Conservation (phyloP, 2,113 vertebrate species). For the Brachirus orientalis region DNA sequence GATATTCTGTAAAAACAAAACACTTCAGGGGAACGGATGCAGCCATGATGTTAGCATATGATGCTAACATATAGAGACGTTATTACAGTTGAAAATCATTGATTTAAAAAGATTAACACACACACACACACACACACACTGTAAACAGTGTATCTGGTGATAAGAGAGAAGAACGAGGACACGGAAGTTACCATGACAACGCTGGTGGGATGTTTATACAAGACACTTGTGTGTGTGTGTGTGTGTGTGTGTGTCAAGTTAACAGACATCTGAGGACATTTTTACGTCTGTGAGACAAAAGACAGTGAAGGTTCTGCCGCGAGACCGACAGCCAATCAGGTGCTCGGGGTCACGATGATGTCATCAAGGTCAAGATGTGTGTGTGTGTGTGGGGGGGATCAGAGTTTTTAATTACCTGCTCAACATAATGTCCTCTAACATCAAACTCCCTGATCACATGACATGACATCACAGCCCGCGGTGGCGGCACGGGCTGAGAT, state of each 20-base stretch:
- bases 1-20: too few relatives aligned
- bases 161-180: constrained; percentile 38
- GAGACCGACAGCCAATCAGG: not conserved
- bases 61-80: not conserved
- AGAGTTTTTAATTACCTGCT: not conserved
- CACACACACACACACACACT: constrained; percentile 16
- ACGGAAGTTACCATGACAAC: constrained; percentile 43
- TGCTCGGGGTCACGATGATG: not conserved
- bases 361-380: too few relatives aligned
- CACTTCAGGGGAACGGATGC: too few relatives aligned
- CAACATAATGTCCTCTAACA: not conserved
- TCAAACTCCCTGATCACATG: not conserved
- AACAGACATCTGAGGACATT: too few relatives aligned
- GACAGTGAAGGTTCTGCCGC: not conserved
- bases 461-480: constrained; percentile 21
- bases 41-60: too few relatives aligned
- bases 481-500: not conserved
- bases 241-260: not conserved
- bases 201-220: constrained; percentile 52
- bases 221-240: constrained; percentile 25
- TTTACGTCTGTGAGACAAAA: not conserved
- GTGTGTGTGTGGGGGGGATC: too few relatives aligned
- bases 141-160: constrained; percentile 38
- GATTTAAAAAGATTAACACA: not conserved
- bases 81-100: not conserved